A percentile compares a stretch with the other conserved stretches of the same genome.
Conservation (phyloP, 37 sponge, comb jelly and placozoan species). For the Hormiphora californensis region DNA sequence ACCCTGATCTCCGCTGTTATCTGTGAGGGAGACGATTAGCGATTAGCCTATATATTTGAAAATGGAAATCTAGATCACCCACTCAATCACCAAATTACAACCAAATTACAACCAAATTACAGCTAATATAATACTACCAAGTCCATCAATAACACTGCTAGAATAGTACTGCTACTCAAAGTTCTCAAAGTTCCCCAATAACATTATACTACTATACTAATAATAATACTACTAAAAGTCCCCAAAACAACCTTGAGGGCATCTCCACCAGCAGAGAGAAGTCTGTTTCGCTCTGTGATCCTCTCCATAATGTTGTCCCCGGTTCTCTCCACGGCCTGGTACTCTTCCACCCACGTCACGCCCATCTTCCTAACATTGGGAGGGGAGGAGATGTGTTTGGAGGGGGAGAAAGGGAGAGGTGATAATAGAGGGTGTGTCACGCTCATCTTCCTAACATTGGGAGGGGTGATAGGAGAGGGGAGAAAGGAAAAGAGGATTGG, state of each 20-base stretch:
- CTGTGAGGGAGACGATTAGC: neutral
- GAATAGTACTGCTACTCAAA: too few relatives aligned
- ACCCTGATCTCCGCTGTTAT: neutral
- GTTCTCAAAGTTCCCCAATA: too few relatives aligned
- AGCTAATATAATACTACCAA: too few relatives aligned
- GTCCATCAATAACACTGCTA: too few relatives aligned
- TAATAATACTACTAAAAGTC: too few relatives aligned
- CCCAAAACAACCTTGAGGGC: neutral
- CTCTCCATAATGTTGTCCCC: conserved; percentile 38
- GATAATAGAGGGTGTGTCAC: too few relatives aligned
- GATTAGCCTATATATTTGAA: neutral
- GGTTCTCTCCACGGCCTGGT: neutral
- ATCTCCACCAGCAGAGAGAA: neutral
- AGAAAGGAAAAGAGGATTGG: too few relatives aligned
- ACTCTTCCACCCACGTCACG: neutral
- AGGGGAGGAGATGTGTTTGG: too few relatives aligned
- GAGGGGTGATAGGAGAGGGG: too few relatives aligned
- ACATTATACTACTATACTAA: too few relatives aligned
- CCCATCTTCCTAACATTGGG: neutral
- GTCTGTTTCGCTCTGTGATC: conserved; percentile 13
- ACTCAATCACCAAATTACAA: neutral
- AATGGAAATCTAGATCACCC: neutral
- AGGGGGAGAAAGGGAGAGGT: too few relatives aligned
- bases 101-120: too few relatives aligned
- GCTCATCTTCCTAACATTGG: neutral